Evolutionary conservation across 1,140 invertebrate genomes (phyloP).

Genomic region (Schlechtendalia chinensis): DNA sequence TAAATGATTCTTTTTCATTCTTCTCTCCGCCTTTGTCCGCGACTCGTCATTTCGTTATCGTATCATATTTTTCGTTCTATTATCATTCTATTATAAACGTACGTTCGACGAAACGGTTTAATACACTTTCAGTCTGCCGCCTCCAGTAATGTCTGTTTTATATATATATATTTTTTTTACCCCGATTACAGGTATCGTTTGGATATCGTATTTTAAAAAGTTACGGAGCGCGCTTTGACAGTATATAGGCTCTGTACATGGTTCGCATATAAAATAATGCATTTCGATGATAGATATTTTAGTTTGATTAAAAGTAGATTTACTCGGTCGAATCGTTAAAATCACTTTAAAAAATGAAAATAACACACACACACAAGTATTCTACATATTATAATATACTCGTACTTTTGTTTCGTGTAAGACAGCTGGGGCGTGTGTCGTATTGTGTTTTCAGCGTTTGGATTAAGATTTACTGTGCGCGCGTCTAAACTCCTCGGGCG

Average conservation of each 20-base stretch:
- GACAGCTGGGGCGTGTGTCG: conserved; percentile 18
- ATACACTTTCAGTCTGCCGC: too few species aligned
- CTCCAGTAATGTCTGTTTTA: too few species aligned
- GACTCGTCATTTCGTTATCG: too few species aligned
- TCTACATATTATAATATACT: background rate
- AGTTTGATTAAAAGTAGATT: conserved; percentile 37
- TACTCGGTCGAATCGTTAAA: background rate
- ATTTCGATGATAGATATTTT: conserved; percentile 27
- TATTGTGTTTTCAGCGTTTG: conserved; percentile 3
- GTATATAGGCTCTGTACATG: background rate
- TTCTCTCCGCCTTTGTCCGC: too few species aligned
- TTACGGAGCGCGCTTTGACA: conserved; percentile 1
- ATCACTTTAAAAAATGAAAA: conserved; percentile 44
- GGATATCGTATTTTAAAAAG: background rate
- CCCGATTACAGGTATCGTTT: background rate
- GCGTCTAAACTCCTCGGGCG: background rate
- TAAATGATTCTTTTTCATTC: too few species aligned
- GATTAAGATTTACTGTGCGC: background rate
- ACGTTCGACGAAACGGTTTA: too few species aligned
- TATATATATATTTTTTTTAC: background rate
- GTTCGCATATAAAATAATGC: background rate
- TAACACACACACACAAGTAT: background rate
- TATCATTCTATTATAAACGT: too few species aligned
- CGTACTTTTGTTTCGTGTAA: conserved; percentile 14
- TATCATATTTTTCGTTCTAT: too few species aligned